Percentiles rank a stretch among this genome's conserved stretches.
Evolutionary conservation across 2,113 vertebrate species (phyloP).

Genomic region (Pachyramphus minor): DNA sequence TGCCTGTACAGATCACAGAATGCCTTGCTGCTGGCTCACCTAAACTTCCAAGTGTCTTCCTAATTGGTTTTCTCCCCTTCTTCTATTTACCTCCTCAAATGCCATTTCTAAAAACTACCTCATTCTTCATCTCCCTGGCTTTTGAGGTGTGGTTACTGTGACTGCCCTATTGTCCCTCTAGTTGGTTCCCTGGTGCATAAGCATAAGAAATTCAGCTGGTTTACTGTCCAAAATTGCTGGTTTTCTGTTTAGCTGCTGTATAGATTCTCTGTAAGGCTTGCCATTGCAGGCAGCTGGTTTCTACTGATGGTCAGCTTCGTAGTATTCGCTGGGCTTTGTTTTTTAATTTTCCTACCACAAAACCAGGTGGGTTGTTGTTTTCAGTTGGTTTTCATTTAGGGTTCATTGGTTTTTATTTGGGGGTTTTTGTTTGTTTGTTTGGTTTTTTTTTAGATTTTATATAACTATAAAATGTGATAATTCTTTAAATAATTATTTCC

Average conservation of each 20-base stretch:
- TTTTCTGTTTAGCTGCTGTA: background rate
- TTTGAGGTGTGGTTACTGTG: background rate
- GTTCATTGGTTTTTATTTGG: too few relatives aligned
- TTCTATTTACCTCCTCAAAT: background rate
- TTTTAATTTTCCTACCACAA: background rate
- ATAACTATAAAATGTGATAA: background rate
- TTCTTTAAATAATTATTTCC: background rate
- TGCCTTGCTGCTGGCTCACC: background rate
- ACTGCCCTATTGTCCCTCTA: background rate
- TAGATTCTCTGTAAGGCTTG: background rate
- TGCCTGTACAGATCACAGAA: background rate
- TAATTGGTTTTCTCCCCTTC: background rate
- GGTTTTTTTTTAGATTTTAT: background rate
- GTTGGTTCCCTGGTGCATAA: background rate
- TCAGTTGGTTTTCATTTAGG: background rate
- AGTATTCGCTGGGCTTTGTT: fast-evolving
- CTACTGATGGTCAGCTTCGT: background rate
- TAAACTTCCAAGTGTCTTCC: background rate
- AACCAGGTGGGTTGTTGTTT: background rate
- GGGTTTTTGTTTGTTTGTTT: background rate
- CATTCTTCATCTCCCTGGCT: background rate
- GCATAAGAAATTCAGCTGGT: background rate
- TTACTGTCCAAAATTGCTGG: background rate
- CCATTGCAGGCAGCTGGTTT: background rate
- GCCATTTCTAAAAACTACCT: background rate